These are phyloP conservation scores for Rattus rattus DNA, from an alignment of 2,113 vertebrate genomes.

Conservation along the genomic window DNA sequence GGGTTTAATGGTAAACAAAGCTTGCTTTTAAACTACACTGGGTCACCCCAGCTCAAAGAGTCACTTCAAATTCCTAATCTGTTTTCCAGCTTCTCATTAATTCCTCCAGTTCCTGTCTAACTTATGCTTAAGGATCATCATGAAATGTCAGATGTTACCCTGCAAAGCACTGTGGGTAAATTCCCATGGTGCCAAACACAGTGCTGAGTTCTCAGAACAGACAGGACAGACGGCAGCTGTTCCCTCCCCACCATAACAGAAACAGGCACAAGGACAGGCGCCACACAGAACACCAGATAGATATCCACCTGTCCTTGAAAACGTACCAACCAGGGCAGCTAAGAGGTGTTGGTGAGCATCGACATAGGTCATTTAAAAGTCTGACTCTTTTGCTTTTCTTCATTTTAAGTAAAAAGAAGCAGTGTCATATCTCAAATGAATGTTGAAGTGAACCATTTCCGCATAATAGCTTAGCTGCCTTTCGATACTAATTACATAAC, in stretches of 20 bases:
- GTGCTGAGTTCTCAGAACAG: constrained; percentile 9
- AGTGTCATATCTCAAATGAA: not conserved
- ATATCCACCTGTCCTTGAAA: not conserved
- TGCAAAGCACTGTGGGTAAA: constrained; percentile 56
- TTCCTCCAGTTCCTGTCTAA: not conserved
- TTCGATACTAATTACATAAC: not conserved
- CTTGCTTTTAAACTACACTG: not conserved
- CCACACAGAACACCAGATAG: not conserved
- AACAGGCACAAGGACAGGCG: constrained; percentile 25
- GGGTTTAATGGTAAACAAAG: constrained; percentile 37
- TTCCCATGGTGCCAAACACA: constrained; percentile 32
- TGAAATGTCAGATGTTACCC: constrained; percentile 8
- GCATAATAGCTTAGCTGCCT: not conserved
- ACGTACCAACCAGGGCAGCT: not conserved
- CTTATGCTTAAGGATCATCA: not conserved
- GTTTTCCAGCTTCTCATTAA: not conserved
- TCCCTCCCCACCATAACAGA: not conserved
- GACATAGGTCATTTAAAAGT: not conserved
- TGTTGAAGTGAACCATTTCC: constrained; percentile 35
- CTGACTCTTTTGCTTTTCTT: not conserved
- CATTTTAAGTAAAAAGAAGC: not conserved
- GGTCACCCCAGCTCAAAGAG: not conserved
- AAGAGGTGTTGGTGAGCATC: not conserved
- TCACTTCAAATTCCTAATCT: not conserved
- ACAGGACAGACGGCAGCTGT: constrained; percentile 45